Evolutionary conservation across 2,888 invertebrate species (phyloP).

Genomic region (Lasioglossum marginatum): DNA sequence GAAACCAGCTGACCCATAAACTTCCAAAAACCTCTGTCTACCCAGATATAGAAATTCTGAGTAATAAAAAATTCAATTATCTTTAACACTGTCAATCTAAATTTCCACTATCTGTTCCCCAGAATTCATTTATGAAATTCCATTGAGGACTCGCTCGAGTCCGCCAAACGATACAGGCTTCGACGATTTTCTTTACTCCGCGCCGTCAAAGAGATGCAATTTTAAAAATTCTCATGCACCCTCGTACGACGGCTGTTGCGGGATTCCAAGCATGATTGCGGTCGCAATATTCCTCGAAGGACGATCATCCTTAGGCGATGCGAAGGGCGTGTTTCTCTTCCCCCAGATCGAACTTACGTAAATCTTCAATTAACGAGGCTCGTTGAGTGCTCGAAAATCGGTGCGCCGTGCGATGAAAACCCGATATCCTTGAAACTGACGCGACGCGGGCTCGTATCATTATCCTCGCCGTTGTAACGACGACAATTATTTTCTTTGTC

Average conservation of each 20-base stretch:
- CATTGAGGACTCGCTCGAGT: background rate
- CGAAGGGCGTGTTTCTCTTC: background rate
- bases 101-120: background rate
- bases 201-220: background rate
- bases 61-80: background rate
- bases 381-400: constrained; percentile 50
- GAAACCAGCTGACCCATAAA: background rate
- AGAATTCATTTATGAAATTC: background rate
- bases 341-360: constrained; percentile 40
- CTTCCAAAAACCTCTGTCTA: no score
- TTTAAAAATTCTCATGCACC: background rate
- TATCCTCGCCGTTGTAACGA: constrained; percentile 58
- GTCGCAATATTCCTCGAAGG: constrained; percentile 49
- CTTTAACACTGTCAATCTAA: background rate
- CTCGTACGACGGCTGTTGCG: constrained; percentile 14
- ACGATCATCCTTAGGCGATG: constrained; percentile 35
- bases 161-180: background rate
- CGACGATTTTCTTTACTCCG: background rate
- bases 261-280: constrained; percentile 34
- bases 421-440: constrained; percentile 65
- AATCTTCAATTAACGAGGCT: constrained; percentile 56
- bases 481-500: constrained; percentile 60
- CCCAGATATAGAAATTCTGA: no score
- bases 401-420: constrained; percentile 42
- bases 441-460: constrained; percentile 38